Conservation (phyloP, 2,797 vertebrate species). For the Neosilurus hyrtlii region DNA sequence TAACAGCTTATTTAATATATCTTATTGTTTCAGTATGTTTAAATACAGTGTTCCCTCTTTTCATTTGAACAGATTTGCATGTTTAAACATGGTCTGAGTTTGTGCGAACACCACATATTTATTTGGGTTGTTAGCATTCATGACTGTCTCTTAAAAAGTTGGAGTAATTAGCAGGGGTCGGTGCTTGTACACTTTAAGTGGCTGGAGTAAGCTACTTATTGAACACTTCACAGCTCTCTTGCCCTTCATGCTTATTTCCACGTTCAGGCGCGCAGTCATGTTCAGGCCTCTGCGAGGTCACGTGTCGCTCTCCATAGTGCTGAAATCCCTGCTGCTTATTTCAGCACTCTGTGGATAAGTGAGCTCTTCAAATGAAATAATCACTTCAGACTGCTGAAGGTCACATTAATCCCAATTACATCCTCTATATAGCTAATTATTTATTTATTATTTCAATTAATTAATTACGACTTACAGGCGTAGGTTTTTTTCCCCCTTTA, state of each 20-base stretch:
- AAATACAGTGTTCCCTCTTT: not conserved
- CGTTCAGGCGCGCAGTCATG: not conserved
- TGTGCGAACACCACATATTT: not conserved
- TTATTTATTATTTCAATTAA: not conserved
- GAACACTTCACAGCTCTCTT: conserved; percentile 25
- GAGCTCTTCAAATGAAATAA: not conserved
- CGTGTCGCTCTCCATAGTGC: conserved; percentile 49
- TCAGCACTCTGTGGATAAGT: not conserved
- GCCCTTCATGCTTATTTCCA: conserved; percentile 20
- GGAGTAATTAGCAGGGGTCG: conserved; percentile 27
- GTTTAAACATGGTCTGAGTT: not conserved
- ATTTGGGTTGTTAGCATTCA: conserved; percentile 23
- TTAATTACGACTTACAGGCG: not conserved
- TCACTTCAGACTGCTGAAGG: conserved; percentile 7
- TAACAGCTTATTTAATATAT: not conserved
- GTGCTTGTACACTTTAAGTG: conserved; percentile 26
- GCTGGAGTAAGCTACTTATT: conserved; percentile 24
- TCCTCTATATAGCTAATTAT: not conserved
- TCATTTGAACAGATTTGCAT: not conserved
- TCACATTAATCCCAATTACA: conserved; percentile 12
- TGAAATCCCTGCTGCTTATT: conserved; percentile 33
- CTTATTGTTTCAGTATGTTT: not conserved
- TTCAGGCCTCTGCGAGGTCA: not conserved
- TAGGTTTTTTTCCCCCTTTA: not conserved
- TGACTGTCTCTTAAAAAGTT: not conserved